Base-by-base conservation (phyloP, 2,888 invertebrate species). In the Xanthia icteritia region DNA sequence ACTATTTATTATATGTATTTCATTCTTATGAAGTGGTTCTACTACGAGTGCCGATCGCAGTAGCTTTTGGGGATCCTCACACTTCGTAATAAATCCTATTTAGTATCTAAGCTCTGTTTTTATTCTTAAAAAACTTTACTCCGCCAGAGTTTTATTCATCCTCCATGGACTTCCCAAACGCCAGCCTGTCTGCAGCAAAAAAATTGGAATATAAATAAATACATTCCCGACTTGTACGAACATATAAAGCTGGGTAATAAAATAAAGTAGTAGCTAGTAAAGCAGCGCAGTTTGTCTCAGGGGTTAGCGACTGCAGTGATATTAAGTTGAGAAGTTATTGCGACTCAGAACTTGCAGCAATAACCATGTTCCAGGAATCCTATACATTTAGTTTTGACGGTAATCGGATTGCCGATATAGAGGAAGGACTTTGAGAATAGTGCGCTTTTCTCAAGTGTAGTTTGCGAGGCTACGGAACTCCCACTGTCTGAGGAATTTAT, bases 261-360 rank as follows among this genome's bases (percentile, higher is more conserved):
- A 78, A 84, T 86, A 82, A 82, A 81, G n/a, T 72, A 58, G 82
- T 68, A 65, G 66, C 60, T 60, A 79, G 82, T 80, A 77, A 67
- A 66, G 78, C 75, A 27, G 83, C 65, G 83, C 72, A 86, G 83
- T 86, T 86, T 70, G 86, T 86, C 83, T 70, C 83, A 20, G 60
- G 86, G 84, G 70, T 39, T 67, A 64, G 79, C 64, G 79, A 63
- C 74, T 83, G 84, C 84, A 83, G 64, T 71, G 73, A 83, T 84
- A 86, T 84, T 83, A 84, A 86, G 73, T 83, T 68, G 70, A 48
- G 61, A 76, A 84, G 84, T 86, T 83, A 79, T 86, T 71, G 84
- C 79, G 68, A 69, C 79, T 83, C 71, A 56, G 58, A 74, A 86
- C 66, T 83, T 83, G 73, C 67, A 63, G 84, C 83, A 86, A 86